Evolutionary conservation across 2,797 vertebrate genomes (phyloP).

Genomic region (Malacoraja senta): DNA sequence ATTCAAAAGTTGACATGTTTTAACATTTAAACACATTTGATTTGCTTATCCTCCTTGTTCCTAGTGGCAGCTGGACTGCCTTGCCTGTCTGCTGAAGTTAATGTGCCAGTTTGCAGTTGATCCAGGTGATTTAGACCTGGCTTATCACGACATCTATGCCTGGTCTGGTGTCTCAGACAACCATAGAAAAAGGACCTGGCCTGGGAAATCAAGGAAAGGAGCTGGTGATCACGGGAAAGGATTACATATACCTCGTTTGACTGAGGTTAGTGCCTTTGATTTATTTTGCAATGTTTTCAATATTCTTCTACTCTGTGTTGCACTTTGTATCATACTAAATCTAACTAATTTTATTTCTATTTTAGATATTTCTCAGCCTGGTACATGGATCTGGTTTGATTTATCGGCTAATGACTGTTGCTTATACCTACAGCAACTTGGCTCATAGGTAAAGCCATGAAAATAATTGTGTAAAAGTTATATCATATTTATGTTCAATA

Average conservation of each 20-base stretch:
- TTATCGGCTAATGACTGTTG: conserved; percentile 92
- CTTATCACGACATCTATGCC: conserved; percentile 94
- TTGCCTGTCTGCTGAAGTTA: conserved; percentile 92
- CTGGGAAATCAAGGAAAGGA: conserved; percentile 86
- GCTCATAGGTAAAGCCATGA: conserved; percentile 73
- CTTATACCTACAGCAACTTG: conserved; percentile 97
- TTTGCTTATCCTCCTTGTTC: not conserved
- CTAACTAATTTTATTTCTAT: conserved; percentile 36
- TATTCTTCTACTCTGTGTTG: not conserved
- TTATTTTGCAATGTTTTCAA: not conserved
- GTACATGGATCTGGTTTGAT: conserved; percentile 93
- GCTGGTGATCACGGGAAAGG: conserved; percentile 84
- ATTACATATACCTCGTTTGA: conserved; percentile 91
- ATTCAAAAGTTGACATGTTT: not conserved
- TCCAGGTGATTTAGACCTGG: conserved; percentile 88
- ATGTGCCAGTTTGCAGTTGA: conserved; percentile 98
- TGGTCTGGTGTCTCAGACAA: conserved; percentile 87
- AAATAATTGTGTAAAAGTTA: not conserved
- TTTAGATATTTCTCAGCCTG: conserved; percentile 87
- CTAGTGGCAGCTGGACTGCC: conserved; percentile 95
- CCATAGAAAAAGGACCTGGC: conserved; percentile 87
- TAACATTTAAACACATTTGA: not conserved
- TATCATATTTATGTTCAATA: not conserved
- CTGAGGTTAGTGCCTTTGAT: conserved; percentile 66
- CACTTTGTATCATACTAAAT: not conserved